phyloP scores from a whole-genome alignment of 2,113 vertebrate species.

The Passerina amoena region DNA sequence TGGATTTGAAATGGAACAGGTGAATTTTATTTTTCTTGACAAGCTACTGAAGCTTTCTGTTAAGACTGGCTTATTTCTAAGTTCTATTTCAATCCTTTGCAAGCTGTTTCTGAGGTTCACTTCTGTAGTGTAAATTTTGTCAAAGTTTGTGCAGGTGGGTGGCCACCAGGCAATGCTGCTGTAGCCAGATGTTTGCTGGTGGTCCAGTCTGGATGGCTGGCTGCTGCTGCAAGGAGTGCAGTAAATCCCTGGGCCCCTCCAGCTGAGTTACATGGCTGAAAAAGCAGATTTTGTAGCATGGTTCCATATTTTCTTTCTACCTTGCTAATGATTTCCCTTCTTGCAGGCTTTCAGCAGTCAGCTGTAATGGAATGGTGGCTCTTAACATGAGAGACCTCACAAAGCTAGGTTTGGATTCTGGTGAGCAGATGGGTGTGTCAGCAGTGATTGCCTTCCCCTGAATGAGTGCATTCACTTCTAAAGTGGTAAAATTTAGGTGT shows the following conservation, averaged over 20 bases:
- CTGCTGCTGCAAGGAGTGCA: not conserved
- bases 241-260: not conserved
- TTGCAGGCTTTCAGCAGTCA: not conserved
- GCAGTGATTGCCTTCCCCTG: not conserved
- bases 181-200: not conserved
- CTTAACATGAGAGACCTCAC: not conserved
- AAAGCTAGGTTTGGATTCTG: not conserved
- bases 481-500: not conserved
- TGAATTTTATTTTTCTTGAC: not conserved
- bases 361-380: not conserved
- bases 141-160: not conserved
- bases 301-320: not conserved
- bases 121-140: accelerated
- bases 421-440: not conserved
- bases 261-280: not conserved
- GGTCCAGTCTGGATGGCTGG: not conserved
- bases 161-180: not conserved
- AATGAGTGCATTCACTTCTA: not conserved
- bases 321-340: not conserved
- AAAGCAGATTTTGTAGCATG: not conserved
- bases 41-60: not conserved
- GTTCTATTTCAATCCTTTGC: not conserved
- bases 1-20: not conserved
- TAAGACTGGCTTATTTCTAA: not conserved
- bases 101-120: not conserved